These are phyloP conservation scores for Ailuropoda melanoleuca DNA, from an alignment of 2,113 vertebrate species.

Conservation along the genomic window DNA sequence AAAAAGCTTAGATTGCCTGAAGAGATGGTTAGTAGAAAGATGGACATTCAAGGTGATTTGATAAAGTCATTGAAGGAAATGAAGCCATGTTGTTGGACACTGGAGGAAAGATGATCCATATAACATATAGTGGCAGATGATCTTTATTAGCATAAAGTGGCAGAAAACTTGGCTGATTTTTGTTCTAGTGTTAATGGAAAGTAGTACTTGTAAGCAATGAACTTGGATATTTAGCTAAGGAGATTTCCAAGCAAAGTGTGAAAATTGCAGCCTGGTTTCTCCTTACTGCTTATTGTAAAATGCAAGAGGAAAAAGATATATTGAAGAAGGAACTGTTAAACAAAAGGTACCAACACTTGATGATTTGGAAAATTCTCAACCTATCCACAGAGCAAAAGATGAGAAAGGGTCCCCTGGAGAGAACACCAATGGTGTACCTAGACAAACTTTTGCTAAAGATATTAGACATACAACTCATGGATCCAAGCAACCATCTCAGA, in stretches of 20 bases:
- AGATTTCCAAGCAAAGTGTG: background rate
- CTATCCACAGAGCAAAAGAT: background rate
- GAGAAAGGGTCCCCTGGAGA: background rate
- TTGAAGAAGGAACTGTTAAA: background rate
- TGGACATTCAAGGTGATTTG: background rate
- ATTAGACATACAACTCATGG: background rate
- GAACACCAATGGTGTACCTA: background rate
- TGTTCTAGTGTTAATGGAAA: background rate
- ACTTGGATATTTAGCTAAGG: background rate
- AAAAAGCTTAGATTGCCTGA: background rate
- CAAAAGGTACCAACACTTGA: background rate
- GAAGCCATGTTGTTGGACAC: background rate
- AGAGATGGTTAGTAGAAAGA: background rate
- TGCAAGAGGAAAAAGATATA: background rate
- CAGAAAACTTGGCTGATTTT: background rate
- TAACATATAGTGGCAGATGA: too few species aligned
- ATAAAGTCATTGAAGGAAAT: background rate
- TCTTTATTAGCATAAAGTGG: background rate
- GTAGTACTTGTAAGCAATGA: background rate
- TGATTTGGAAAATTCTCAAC: background rate
- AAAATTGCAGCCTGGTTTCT: background rate
- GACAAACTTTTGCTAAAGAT: background rate
- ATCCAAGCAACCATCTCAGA: background rate
- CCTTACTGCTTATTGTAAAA: background rate
- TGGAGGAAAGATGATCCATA: background rate